Conservation (phyloP, 2,888 invertebrate species). For the Eupelmus urozonus region DNA sequence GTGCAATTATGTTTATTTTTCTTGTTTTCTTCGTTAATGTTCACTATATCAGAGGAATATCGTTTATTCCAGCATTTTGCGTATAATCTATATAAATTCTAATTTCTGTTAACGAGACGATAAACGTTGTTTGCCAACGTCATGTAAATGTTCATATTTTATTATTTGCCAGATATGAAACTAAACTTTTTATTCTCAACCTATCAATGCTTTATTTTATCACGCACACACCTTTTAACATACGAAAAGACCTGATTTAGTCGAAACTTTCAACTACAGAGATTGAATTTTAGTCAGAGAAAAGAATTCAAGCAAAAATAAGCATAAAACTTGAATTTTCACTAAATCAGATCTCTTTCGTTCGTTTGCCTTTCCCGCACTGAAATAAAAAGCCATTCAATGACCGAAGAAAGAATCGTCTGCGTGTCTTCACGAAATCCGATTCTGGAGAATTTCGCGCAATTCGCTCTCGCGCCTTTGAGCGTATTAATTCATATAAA, state of each 20-base stretch:
- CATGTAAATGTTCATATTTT: conserved; percentile 50
- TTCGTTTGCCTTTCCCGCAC: conserved; percentile 33
- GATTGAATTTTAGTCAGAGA: neutral
- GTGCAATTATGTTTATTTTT: conserved; percentile 51
- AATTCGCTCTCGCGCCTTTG: neutral
- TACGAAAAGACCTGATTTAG: conserved; percentile 16
- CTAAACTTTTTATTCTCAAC: conserved; percentile 44
- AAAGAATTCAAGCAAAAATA: neutral
- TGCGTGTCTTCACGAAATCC: neutral
- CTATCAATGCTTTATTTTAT: conserved; percentile 44
- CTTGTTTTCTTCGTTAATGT: conserved; percentile 45
- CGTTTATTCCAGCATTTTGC: conserved; percentile 43
- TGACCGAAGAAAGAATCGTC: neutral
- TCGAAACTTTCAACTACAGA: conserved; percentile 11
- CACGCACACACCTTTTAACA: conserved; percentile 10
- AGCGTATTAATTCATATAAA: no score
- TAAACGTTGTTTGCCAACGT: conserved; percentile 36
- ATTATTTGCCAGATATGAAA: conserved; percentile 41
- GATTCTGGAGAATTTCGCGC: neutral
- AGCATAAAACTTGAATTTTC: conserved; percentile 21
- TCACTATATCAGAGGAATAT: conserved; percentile 39
- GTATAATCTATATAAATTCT: conserved; percentile 54
- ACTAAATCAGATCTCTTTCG: conserved; percentile 17
- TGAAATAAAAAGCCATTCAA: conserved; percentile 34
- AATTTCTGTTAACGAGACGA: conserved; percentile 51